Conservation (phyloP, 1,140 invertebrate species). For the Calliopsis andreniformis region DNA sequence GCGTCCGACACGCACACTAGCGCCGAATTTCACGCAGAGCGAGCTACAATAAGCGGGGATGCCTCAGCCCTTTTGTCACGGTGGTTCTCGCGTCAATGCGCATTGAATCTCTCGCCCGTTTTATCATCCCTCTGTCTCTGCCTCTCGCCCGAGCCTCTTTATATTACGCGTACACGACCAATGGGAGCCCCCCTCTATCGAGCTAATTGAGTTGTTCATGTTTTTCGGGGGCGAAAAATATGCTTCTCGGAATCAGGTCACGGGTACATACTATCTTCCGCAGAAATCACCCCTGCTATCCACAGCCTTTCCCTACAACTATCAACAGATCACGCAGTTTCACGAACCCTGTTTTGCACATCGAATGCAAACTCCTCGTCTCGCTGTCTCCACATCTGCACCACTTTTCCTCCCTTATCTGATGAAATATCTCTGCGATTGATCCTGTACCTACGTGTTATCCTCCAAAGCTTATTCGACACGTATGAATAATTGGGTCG, state of each 20-base stretch:
- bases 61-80: slow-evolving; percentile 80
- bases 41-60: slow-evolving; percentile 74
- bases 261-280: neutral
- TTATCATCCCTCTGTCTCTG: slow-evolving; percentile 67
- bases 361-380: no score
- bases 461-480: slow-evolving; percentile 10
- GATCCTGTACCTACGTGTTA: slow-evolving; percentile 16
- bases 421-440: slow-evolving; percentile 32
- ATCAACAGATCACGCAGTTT: no score
- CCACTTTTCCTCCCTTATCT: neutral
- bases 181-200: slow-evolving; percentile 48
- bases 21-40: slow-evolving; percentile 59
- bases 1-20: slow-evolving; percentile 43
- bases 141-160: slow-evolving; percentile 30
- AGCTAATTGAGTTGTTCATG: slow-evolving; percentile 59
- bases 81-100: slow-evolving; percentile 81
- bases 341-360: no score
- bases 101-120: slow-evolving; percentile 73
- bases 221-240: neutral
- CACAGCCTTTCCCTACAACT: neutral
- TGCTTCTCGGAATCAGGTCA: neutral
- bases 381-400: neutral
- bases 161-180: slow-evolving; percentile 6
- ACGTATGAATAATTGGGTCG: slow-evolving; percentile 66
- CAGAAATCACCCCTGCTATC: slow-evolving; percentile 4